A percentile compares a stretch with the other conserved stretches of the same genome.
phyloP scores from a whole-genome alignment of 2,888 invertebrate genomes.

The Labia minor region DNA sequence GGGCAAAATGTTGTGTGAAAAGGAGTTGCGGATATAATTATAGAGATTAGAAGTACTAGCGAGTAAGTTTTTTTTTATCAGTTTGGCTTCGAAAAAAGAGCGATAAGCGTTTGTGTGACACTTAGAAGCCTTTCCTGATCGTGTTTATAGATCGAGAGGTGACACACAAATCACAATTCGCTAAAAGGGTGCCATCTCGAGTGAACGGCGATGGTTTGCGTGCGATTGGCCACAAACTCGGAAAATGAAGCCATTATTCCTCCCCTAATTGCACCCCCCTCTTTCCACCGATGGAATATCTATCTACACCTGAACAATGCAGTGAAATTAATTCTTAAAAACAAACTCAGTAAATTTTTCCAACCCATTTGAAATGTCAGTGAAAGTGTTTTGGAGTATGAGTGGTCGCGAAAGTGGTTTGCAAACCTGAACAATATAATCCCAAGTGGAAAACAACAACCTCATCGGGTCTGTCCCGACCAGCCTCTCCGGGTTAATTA shows the following conservation, averaged over 20 bases:
- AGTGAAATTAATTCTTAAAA: not conserved
- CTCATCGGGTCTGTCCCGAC: not conserved
- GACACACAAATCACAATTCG: not conserved
- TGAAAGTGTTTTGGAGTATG: not conserved
- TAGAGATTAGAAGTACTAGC: too few relatives aligned
- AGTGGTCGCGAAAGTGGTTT: conserved; percentile 13
- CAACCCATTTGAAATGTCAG: not conserved
- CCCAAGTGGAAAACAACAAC: not conserved
- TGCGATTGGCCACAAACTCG: not conserved
- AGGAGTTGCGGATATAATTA: too few relatives aligned
- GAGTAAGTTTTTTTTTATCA: too few relatives aligned
- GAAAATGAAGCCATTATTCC: conserved; percentile 4
- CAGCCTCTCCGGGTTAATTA: not conserved
- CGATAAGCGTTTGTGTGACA: not conserved
- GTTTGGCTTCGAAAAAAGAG: too few relatives aligned
- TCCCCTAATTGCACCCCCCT: not conserved
- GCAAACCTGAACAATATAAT: not conserved
- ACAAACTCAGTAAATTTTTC: not conserved
- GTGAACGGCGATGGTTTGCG: not conserved
- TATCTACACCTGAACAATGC: not conserved
- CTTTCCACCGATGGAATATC: not conserved
- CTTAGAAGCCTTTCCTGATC: not conserved
- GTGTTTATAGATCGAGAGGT: conserved; percentile 7
- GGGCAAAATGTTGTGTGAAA: too few relatives aligned
- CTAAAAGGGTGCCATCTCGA: not conserved